Evolutionary conservation across 2,797 vertebrate genomes (phyloP).

Genomic region (Antennarius maculatus): DNA sequence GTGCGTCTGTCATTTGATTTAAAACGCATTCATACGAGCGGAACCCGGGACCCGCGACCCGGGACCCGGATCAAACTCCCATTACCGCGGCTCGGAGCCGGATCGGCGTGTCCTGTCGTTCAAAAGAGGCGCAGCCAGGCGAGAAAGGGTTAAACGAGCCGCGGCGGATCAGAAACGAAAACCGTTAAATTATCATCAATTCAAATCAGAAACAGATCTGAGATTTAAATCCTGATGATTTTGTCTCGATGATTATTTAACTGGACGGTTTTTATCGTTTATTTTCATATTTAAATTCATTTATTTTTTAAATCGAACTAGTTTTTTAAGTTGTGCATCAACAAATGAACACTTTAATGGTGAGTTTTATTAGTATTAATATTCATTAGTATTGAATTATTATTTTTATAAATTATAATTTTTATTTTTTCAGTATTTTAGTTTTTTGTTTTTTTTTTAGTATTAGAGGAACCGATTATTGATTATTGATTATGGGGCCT

Average conservation of each 20-base stretch:
- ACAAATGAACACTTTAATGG: no score
- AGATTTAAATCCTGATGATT: neutral
- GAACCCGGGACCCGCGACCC: constrained; percentile 75
- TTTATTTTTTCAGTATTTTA: no score
- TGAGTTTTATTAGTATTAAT: no score
- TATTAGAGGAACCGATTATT: no score
- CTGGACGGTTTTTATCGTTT: no score
- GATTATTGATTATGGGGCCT: no score
- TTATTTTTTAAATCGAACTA: no score
- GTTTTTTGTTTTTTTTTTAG: no score
- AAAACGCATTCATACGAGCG: constrained; percentile 91
- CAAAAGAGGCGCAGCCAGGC: constrained; percentile 64
- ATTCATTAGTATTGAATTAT: no score
- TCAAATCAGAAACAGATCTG: constrained; percentile 17
- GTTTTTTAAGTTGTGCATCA: no score
- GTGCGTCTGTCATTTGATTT: constrained; percentile 96
- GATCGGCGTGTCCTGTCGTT: constrained; percentile 80
- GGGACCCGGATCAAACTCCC: constrained; percentile 84
- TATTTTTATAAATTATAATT: no score
- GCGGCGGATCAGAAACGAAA: neutral
- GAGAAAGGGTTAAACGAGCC: constrained; percentile 5
- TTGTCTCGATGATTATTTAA: neutral
- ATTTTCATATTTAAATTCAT: no score
- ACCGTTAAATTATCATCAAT: constrained; percentile 17
- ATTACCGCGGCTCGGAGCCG: constrained; percentile 87